phyloP scores from a whole-genome alignment of 2,888 invertebrate genomes.

The Drepana falcataria region DNA sequence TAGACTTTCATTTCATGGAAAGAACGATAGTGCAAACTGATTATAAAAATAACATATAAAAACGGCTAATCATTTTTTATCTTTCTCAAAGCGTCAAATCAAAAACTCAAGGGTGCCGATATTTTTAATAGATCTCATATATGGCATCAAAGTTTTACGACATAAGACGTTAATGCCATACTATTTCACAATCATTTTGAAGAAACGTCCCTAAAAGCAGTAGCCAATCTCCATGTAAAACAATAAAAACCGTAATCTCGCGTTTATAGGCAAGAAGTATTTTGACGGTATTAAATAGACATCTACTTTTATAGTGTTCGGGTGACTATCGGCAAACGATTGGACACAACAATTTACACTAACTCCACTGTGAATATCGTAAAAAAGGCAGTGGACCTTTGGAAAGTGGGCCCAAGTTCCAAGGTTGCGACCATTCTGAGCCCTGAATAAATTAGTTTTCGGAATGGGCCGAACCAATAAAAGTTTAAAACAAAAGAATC shows the following conservation, averaged over 20 bases:
- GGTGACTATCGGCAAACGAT: constrained; percentile 9
- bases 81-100: not conserved
- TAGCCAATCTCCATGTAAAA: not conserved
- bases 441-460: constrained; percentile 77
- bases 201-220: not conserved
- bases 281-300: constrained; percentile 3
- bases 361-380: constrained; percentile 45
- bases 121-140: not conserved
- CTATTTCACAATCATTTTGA: not conserved
- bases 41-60: not conserved
- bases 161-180: not conserved
- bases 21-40: too few species aligned
- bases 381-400: constrained; percentile 51
- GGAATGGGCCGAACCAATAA: constrained; percentile 70
- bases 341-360: constrained; percentile 24
- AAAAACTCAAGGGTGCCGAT: not conserved
- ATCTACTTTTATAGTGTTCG: constrained; percentile 10
- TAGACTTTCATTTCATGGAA: too few species aligned
- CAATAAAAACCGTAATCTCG: constrained; percentile 1
- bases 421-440: constrained; percentile 54
- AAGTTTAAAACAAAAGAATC: constrained; percentile 78
- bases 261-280: not conserved
- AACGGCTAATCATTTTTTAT: not conserved
- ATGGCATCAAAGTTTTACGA: not conserved
- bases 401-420: constrained; percentile 55